Base-by-base conservation (phyloP, 2,113 vertebrate species). In the Eulacestoma nigropectus region DNA sequence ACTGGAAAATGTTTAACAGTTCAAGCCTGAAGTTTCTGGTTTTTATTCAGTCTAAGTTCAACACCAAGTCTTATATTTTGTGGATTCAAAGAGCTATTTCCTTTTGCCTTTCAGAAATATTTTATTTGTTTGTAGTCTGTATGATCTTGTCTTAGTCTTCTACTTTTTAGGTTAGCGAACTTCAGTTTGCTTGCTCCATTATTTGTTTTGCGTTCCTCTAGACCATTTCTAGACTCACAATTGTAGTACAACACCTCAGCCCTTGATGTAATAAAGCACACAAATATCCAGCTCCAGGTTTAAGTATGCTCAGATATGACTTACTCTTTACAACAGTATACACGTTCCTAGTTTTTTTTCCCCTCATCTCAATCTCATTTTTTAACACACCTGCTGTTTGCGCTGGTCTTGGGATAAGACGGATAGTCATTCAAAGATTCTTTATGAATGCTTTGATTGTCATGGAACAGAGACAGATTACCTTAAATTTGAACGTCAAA, bases 331-430 rank as follows among this genome's bases (percentile, higher is more conserved):
- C 5, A 62, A 41, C 8, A 29, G n/a, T 44, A 63, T 47, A 4
- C 8, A 70, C 11, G 6, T 60, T 69, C 19, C 8, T 20, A 42
- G 1, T 0, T 5, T 57, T 37, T n/a, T 53, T 65, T 75, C 4
- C 39, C 6, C 19, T 89, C 27, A 65, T 21, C 10, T 44, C 52
- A 33, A n/a, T 33, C 6, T 68, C 2, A 32, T 78, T 78, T 88
- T 85, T 74, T 39, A 47, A 10, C 15, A 52, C 37, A 47, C 3
- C 10, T 64, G 14, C 2, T 15, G 6, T 46, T 37, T 35, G 25
- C 2, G 46, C 11, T 22, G 63, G 3, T 77, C 11, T 82, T 74
- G 56, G 5, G 7, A 81, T 65, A 67, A 79, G 12, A 80, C 4
- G 1, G 60, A 67, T 60, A 76, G 26, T 60, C 3, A 52, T 32